A percentile compares a stretch with the other conserved stretches of the same genome.
These are phyloP conservation scores for Brenthis daphne DNA, from an alignment of 2,888 invertebrate genomes.

Conservation along the genomic window DNA sequence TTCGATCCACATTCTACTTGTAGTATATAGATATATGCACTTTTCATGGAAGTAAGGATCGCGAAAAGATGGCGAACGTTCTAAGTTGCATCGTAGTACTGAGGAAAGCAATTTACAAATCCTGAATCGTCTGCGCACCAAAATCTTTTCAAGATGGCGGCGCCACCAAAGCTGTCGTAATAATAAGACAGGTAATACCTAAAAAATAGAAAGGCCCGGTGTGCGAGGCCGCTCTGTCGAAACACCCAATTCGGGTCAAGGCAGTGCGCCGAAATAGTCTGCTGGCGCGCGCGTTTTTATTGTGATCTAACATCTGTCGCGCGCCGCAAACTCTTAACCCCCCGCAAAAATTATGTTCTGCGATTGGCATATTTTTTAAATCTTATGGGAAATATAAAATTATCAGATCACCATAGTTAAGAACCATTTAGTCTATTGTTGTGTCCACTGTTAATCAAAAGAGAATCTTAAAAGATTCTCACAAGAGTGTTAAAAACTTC, in stretches of 20 bases:
- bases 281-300: conserved; percentile 79
- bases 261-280: conserved; percentile 81
- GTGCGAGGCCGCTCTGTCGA: conserved; percentile 81
- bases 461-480: conserved; percentile 10
- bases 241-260: conserved; percentile 81
- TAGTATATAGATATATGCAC: neutral
- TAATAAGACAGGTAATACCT: conserved; percentile 82
- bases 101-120: neutral
- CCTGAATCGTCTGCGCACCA: conserved; percentile 57
- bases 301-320: conserved; percentile 81
- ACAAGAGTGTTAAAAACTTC: neutral
- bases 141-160: conserved; percentile 75
- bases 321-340: conserved; percentile 53
- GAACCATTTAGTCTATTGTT: too few species aligned
- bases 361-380: conserved; percentile 29
- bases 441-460: too few species aligned
- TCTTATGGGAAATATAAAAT: conserved; percentile 15
- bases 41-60: too few species aligned
- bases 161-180: conserved; percentile 75
- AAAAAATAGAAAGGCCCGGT: conserved; percentile 83
- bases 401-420: neutral
- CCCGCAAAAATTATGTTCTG: conserved; percentile 40
- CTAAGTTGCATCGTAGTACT: neutral
- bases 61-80: neutral
- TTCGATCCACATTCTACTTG: conserved; percentile 27